Evolutionary conservation across 2,888 invertebrate species (phyloP).

Genomic region (Autographa gamma): DNA sequence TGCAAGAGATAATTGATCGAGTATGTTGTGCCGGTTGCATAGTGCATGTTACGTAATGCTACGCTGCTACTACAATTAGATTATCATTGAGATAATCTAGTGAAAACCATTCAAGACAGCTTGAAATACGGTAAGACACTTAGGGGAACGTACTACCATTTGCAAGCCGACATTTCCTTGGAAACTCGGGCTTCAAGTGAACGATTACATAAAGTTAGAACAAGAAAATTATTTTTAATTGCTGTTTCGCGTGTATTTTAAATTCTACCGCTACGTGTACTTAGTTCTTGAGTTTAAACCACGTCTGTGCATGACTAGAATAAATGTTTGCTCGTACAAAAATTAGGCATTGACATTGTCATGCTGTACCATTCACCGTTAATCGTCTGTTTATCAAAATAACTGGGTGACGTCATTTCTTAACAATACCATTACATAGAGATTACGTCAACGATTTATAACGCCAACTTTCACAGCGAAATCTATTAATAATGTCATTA

Average conservation of each 20-base stretch:
- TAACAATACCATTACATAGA: conserved; percentile 55
- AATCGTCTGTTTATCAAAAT: conserved; percentile 49
- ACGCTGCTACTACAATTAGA: conserved; percentile 13
- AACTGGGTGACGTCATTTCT: conserved; percentile 56
- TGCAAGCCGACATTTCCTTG: not conserved
- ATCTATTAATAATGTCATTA: conserved; percentile 55
- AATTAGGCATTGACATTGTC: conserved; percentile 36
- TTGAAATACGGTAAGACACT: conserved; percentile 12
- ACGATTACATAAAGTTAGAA: conserved; percentile 19
- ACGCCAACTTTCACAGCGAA: conserved; percentile 57
- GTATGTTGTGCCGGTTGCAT: conserved; percentile 40
- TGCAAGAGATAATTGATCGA: conserved; percentile 25
- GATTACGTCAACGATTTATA: conserved; percentile 65
- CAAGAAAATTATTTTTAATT: conserved; percentile 22
- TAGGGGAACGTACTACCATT: not conserved
- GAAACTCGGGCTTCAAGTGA: not conserved
- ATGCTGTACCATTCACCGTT: conserved; percentile 46
- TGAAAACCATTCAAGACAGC: conserved; percentile 24
- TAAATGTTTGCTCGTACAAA: conserved; percentile 47
- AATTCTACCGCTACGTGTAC: conserved; percentile 19
- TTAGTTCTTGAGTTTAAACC: conserved; percentile 23
- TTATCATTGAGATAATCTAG: conserved; percentile 38
- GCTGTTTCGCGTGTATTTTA: conserved; percentile 34
- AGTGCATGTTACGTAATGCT: conserved; percentile 41
- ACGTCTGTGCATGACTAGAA: conserved; percentile 45